phyloP scores from a whole-genome alignment of 2,888 invertebrate genomes.

The Melanophora roralis region DNA sequence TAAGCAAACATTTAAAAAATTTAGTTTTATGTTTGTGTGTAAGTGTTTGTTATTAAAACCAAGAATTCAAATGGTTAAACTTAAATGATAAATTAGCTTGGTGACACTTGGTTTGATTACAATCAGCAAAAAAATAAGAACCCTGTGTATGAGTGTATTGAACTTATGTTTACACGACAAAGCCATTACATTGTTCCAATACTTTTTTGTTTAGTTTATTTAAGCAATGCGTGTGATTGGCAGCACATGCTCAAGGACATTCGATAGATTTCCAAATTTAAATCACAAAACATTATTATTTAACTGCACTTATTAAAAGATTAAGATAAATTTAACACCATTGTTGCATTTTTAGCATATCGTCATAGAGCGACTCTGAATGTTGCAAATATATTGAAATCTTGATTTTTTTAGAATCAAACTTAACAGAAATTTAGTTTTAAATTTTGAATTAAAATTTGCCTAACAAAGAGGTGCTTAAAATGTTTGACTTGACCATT shows the following conservation, averaged over 20 bases:
- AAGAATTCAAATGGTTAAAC: conserved; percentile 40
- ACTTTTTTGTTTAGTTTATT: neutral
- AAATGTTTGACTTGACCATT: no score
- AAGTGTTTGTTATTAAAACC: conserved; percentile 7
- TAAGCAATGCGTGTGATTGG: conserved; percentile 42
- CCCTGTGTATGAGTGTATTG: neutral
- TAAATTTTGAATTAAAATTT: no score
- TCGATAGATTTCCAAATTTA: conserved; percentile 23
- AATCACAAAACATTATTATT: conserved; percentile 7
- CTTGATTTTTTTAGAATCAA: no score
- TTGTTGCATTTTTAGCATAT: no score
- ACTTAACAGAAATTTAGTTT: no score
- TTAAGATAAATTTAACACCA: conserved; percentile 42
- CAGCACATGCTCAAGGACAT: conserved; percentile 53
- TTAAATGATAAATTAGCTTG: conserved; percentile 67
- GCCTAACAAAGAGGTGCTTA: no score
- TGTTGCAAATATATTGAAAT: no score
- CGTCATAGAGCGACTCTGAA: no score
- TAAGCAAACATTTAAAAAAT: conserved; percentile 62
- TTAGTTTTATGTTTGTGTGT: conserved; percentile 40
- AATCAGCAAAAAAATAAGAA: conserved; percentile 54
- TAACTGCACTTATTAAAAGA: conserved; percentile 29
- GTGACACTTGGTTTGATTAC: conserved; percentile 65
- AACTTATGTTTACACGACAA: conserved; percentile 6
- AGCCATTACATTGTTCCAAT: neutral